A percentile compares a stretch with the other conserved stretches of the same genome.
These are phyloP conservation scores for Xyliphius kryptos DNA, from an alignment of 2,113 vertebrate species.

Conservation along the genomic window DNA sequence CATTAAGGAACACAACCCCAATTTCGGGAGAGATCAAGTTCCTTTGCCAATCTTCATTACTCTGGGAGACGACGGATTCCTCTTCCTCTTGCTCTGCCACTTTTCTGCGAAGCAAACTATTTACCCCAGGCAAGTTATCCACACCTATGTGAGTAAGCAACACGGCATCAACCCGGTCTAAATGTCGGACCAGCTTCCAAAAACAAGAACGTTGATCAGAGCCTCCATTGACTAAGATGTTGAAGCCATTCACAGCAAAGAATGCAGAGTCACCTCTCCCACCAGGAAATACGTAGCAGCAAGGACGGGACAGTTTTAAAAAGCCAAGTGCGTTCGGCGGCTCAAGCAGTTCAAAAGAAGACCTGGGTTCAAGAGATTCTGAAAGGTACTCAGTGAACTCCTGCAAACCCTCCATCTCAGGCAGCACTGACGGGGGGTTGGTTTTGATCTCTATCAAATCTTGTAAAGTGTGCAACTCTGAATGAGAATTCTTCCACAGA, in stretches of 20 bases:
- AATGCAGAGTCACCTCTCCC: constrained; percentile 86
- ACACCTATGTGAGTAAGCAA: constrained; percentile 80
- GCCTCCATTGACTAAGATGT: constrained; percentile 83
- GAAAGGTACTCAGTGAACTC: constrained; percentile 88
- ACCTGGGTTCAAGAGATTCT: constrained; percentile 76
- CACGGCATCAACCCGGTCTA: constrained; percentile 87
- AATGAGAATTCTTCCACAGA: constrained; percentile 66
- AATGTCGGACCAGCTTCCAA: constrained; percentile 92
- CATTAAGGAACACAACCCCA: constrained; percentile 85
- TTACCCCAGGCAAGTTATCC: constrained; percentile 85
- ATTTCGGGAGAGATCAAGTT: constrained; percentile 84
- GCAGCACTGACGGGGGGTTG: constrained; percentile 67
- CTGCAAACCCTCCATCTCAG: constrained; percentile 81
- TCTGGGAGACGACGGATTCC: constrained; percentile 48
- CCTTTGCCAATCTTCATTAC: constrained; percentile 68
- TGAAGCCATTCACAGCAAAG: constrained; percentile 90
- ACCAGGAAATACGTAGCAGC: constrained; percentile 94
- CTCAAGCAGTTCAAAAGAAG: constrained; percentile 85
- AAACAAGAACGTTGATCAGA: constrained; percentile 83
- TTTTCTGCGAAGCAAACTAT: constrained; percentile 84
- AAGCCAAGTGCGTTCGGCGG: constrained; percentile 82
- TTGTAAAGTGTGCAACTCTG: constrained; percentile 64
- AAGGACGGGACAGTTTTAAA: constrained; percentile 84
- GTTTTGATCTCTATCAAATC: constrained; percentile 70
- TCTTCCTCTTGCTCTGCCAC: constrained; percentile 75